These are phyloP conservation scores for Cynaeus angustus DNA, from an alignment of 2,888 invertebrate species.

Conservation along the genomic window DNA sequence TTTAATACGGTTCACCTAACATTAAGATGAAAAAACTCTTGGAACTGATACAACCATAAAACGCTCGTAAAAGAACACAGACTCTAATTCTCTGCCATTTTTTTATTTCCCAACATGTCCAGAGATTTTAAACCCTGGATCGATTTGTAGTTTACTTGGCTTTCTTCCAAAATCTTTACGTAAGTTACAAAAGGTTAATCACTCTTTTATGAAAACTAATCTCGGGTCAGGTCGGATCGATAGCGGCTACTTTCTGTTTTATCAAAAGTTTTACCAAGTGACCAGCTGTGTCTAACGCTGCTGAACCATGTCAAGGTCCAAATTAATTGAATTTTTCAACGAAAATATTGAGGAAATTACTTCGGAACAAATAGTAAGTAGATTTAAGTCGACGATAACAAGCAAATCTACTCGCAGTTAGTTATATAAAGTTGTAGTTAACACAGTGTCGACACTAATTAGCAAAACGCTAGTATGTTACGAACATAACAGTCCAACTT, in stretches of 20 bases:
- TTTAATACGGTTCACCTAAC: conserved; percentile 24
- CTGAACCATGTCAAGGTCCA: conserved; percentile 9
- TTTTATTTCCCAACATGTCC: conserved; percentile 7
- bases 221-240: conserved; percentile 22
- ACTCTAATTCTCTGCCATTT: conserved; percentile 17
- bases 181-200: conserved; percentile 7
- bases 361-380: not conserved
- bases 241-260: conserved; percentile 18
- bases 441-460: conserved; percentile 19
- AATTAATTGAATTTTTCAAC: conserved; percentile 7
- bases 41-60: conserved; percentile 30
- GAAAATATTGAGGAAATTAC: not conserved
- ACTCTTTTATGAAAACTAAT: conserved; percentile 21
- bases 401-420: conserved; percentile 3
- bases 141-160: conserved; percentile 3
- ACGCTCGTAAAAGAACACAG: conserved; percentile 17
- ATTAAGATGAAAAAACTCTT: conserved; percentile 31
- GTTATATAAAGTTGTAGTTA: conserved; percentile 5
- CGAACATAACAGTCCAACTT: conserved; percentile 17
- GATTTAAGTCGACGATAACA: conserved; percentile 1
- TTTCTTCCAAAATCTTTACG: conserved; percentile 2
- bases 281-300: conserved; percentile 5
- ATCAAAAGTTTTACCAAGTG: conserved; percentile 12
- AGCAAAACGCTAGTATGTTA: conserved; percentile 12
- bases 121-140: not conserved